Base-by-base conservation (phyloP, 2,797 vertebrate species). In the Chrosomus eos region DNA sequence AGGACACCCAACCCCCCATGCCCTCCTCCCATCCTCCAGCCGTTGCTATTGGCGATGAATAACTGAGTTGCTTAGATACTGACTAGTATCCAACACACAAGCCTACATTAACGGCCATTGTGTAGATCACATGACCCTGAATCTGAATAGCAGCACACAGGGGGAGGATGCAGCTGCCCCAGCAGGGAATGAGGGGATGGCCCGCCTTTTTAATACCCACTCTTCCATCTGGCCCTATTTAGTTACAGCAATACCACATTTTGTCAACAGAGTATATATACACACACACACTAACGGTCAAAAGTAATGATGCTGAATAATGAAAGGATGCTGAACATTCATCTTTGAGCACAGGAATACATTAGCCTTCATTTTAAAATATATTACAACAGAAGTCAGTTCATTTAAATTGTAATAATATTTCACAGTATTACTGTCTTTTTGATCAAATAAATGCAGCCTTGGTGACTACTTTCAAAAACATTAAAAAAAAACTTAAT, bases 31-130 rank as follows among this genome's bases (percentile, higher is more conserved):
- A 87, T 88, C 88, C 87, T 88, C 90, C 85, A 89, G 72, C 84
- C 64, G 92, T 93, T 93, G 92, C 93, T 93, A 33, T 33, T 92
- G 88, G 94, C 86, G 88, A 93, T 93, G 93, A 94, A 94, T 90
- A 88, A 89, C 51, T 38, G 80, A 81, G 94, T 95, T 95, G 94
- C 94, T 90, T 91, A 87, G 94, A 92, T 90, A 94, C 94, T 74
- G 79, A 81, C 86, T 6, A 82, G 92, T 89, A 89, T 90, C 90
- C 84, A 83, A 84, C 85, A 88, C 85, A 88, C 85, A 88, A 87
- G 86, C 70, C 86, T 87, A 89, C 90, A 93, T 81, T 89, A 89
- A 90, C 88, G 7, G 85, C 91, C 90, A 94, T 93, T 93, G 90
- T 90, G 84, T 68, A n/a, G 8, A 88, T 91, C 94, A 94, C 90